Base-by-base conservation (phyloP, 1,140 invertebrate genomes). In the Conopomorpha cramerella region DNA sequence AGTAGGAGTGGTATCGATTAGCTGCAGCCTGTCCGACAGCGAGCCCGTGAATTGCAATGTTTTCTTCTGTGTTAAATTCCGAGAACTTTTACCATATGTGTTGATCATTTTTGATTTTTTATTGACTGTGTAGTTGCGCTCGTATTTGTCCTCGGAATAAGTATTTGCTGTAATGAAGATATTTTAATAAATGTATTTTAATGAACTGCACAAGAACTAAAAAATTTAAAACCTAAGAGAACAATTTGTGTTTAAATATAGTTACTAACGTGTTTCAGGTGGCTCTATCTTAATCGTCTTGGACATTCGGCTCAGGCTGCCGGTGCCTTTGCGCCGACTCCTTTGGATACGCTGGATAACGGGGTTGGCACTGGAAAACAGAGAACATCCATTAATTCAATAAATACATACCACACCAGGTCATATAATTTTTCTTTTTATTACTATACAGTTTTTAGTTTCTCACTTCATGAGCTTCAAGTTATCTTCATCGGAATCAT, bases 1-100 rank as follows among this genome's bases (percentile, higher is more conserved):
- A 0, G 65, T 70, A 3, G 70, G 70, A 0, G 67, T 70, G 2
- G 66, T 67, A 23, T 74, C 70, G 1, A 74, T 71, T 2, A 73
- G 42, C 34, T 59, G 57, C 1, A 73, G 42, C 17, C 68, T 46
- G 28, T 71, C 62, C 1, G 66, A 67, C 8, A 74, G 41, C 0
- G 68, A 71, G 1, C 62, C 62, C 1, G 56, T 63, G 16, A 54
- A 67, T 17, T 56, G 57, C 0, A 33, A 43, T 0, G 53, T 51
- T 16, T 39, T 48, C 31, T 58, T 65, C 10, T 48, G 30, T 34
- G 51, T 36, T 8, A 41, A 44, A 4, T 38, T 46, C 30, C 41
- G 51, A 3, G 52, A 50, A n/a, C n/a, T n/a, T 27, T 67, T 68
- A 13, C 55, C 52, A 33, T 66, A 73, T 1, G 64, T 68, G 30